Evolutionary conservation across 2,888 invertebrate species (phyloP).

Genomic region (Galerucella calmariensis): DNA sequence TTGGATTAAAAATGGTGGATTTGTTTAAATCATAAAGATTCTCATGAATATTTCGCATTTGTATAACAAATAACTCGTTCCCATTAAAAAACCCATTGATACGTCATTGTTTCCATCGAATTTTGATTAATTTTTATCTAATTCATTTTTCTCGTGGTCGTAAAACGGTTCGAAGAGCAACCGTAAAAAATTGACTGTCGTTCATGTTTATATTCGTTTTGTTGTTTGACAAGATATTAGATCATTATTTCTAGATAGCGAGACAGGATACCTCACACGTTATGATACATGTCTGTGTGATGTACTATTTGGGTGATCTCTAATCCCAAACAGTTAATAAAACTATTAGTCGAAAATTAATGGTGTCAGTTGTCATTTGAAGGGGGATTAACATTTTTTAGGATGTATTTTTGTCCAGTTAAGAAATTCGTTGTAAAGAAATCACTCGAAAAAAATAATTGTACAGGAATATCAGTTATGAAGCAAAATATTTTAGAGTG

Average conservation of each 20-base stretch:
- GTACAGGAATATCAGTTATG: too few species aligned
- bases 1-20: background rate
- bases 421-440: background rate
- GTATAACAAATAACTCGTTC: background rate
- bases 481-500: too few species aligned
- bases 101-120: constrained; percentile 35
- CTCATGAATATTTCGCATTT: background rate
- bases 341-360: constrained; percentile 1
- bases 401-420: background rate
- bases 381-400: constrained; percentile 8
- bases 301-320: constrained; percentile 31
- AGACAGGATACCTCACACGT: constrained; percentile 28
- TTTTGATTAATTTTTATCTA: constrained; percentile 42
- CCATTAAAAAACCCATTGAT: background rate
- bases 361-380: constrained; percentile 7
- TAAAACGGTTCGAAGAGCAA: constrained; percentile 27
- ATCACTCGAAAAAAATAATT: too few species aligned
- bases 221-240: constrained; percentile 39
- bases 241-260: constrained; percentile 31
- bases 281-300: constrained; percentile 20
- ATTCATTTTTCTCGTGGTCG: constrained; percentile 33
- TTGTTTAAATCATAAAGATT: background rate
- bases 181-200: constrained; percentile 45
- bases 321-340: constrained; percentile 15
- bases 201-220: constrained; percentile 40